Conservation (phyloP, 2,113 vertebrate species). For the Microtus pennsylvanicus region DNA sequence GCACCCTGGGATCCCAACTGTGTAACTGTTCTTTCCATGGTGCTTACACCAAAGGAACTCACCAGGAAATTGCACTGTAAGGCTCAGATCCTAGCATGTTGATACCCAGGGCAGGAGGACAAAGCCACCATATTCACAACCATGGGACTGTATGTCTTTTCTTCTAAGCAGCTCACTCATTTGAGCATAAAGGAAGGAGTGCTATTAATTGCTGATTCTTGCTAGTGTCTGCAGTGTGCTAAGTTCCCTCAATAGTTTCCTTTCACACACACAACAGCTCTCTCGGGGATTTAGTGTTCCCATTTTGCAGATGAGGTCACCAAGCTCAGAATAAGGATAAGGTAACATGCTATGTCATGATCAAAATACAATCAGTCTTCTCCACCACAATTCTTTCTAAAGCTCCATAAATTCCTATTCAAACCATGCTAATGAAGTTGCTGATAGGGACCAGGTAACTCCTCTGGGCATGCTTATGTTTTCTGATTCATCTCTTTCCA, state of each 20-base stretch:
- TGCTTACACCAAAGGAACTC: slow-evolving; percentile 33
- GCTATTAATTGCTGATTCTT: background rate
- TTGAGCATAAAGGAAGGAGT: background rate
- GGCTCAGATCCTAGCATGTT: background rate
- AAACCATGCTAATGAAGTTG: background rate
- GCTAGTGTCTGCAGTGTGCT: background rate
- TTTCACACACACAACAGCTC: background rate
- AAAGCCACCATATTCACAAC: background rate
- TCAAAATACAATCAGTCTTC: slow-evolving; percentile 5
- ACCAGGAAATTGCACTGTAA: background rate
- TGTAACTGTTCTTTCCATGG: background rate
- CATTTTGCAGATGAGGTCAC: background rate
- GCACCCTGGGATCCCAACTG: background rate
- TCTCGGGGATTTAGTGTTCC: background rate
- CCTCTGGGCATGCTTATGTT: background rate
- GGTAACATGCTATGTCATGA: background rate
- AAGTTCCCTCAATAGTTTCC: background rate
- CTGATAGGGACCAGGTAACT: background rate
- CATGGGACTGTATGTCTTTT: background rate
- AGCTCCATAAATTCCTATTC: background rate
- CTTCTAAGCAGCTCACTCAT: background rate
- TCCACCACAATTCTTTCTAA: background rate
- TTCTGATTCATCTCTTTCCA: background rate
- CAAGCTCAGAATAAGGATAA: background rate
- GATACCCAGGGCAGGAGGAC: background rate